Conservation (phyloP, 2,113 vertebrate species). For the Sinocyclocheilus anophthalmus region DNA sequence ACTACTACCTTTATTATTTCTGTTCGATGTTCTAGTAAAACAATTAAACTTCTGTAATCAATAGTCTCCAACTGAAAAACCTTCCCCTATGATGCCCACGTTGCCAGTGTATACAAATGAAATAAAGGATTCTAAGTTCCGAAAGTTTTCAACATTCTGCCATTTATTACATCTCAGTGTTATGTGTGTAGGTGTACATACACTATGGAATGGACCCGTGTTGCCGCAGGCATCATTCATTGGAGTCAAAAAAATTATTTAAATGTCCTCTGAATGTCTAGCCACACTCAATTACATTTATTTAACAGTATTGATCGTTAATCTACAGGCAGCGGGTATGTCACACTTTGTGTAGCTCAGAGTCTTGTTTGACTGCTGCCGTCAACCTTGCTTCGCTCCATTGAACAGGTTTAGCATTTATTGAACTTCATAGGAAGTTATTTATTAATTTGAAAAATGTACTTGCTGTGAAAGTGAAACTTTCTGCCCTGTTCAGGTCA, state of each 20-base stretch:
- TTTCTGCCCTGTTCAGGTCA: too few species aligned
- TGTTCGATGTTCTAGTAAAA: background rate
- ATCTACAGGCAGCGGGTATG: background rate
- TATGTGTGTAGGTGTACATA: background rate
- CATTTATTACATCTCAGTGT: background rate
- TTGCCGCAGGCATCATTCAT: background rate
- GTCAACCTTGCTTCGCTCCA: background rate
- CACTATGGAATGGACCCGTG: background rate
- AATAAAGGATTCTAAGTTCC: background rate
- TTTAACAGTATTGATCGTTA: background rate
- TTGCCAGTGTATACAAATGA: background rate
- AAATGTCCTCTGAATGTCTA: background rate
- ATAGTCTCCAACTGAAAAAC: background rate
- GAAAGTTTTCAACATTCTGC: background rate
- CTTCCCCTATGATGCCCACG: background rate
- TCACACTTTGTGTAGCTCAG: background rate
- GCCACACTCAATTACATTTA: background rate
- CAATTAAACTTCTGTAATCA: background rate
- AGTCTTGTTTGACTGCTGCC: slow-evolving; percentile 19
- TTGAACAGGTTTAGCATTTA: background rate
- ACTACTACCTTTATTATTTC: background rate
- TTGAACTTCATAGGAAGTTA: background rate
- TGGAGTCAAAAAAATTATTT: background rate
- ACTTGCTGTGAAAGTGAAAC: background rate
- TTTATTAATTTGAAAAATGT: background rate